Conservation (phyloP, 2,888 invertebrate genomes). For the Tupiocoris notatus region DNA sequence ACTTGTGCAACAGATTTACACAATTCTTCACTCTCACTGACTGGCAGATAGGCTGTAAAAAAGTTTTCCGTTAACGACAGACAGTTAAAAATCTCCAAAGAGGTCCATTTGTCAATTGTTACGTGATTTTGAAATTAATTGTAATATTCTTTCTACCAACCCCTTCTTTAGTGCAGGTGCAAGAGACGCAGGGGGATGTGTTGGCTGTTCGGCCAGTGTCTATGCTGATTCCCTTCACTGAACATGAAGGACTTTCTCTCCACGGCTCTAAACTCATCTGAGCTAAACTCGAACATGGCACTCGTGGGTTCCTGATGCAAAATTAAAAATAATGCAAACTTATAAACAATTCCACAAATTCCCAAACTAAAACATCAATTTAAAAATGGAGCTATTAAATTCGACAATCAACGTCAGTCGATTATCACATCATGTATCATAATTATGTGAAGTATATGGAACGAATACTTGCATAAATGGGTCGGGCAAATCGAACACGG, state of each 20-base stretch:
- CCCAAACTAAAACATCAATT: not conserved
- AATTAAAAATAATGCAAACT: too few relatives aligned
- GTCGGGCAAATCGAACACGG: constrained; percentile 57
- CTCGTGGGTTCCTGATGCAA: constrained; percentile 63
- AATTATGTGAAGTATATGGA: too few relatives aligned
- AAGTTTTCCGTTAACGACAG: too few relatives aligned
- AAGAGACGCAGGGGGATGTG: constrained; percentile 57
- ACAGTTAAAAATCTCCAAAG: too few relatives aligned
- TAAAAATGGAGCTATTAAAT: too few relatives aligned
- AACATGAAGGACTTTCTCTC: constrained; percentile 57
- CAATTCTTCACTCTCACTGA: constrained; percentile 57
- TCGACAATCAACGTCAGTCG: too few relatives aligned
- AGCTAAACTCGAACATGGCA: constrained; percentile 65
- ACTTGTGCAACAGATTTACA: constrained; percentile 54
- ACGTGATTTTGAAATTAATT: too few relatives aligned
- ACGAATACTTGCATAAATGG: constrained; percentile 54
- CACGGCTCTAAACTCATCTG: constrained; percentile 64
- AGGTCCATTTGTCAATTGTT: too few relatives aligned
- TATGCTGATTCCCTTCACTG: constrained; percentile 54
- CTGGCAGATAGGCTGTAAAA: constrained; percentile 56
- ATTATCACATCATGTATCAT: too few relatives aligned
- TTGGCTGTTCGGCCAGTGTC: constrained; percentile 55
- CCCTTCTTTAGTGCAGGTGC: constrained; percentile 58
- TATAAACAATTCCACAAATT: not conserved
- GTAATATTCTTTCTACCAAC: constrained; percentile 51